These are phyloP conservation scores for Watsonalla cultraria DNA, from an alignment of 2,888 invertebrate genomes.

Conservation along the genomic window DNA sequence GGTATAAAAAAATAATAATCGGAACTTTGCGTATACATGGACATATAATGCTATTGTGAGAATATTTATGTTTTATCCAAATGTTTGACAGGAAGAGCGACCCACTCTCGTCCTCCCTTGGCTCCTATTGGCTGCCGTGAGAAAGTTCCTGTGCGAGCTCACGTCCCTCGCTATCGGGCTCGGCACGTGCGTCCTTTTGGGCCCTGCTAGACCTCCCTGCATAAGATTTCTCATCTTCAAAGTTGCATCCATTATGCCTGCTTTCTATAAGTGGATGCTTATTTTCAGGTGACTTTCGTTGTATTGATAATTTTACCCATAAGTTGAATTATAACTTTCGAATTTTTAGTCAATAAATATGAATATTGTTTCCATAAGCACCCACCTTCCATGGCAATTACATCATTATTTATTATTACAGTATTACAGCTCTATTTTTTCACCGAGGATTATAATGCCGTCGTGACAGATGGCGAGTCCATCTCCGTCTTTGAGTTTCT, in stretches of 20 bases:
- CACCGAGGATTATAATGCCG: too few species aligned
- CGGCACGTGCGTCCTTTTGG: conserved; percentile 66
- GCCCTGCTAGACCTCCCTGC: conserved; percentile 64
- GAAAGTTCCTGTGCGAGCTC: conserved; percentile 65
- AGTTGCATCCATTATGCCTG: conserved; percentile 60
- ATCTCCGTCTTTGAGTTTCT: too few species aligned
- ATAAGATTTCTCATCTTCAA: conserved; percentile 71
- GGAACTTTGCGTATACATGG: too few species aligned
- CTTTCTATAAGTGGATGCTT: conserved; percentile 74
- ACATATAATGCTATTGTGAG: too few species aligned
- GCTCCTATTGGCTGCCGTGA: conserved; percentile 69
- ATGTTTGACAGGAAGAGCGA: conserved; percentile 62
- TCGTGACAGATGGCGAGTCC: too few species aligned
- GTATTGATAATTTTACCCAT: too few species aligned
- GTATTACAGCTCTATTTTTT: neutral
- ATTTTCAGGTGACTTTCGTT: conserved; percentile 52
- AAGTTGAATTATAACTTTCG: too few species aligned
- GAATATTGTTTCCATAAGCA: too few species aligned
- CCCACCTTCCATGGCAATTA: too few species aligned
- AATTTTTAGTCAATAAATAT: too few species aligned
- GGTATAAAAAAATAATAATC: too few species aligned
- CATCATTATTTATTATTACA: neutral
- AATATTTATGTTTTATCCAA: too few species aligned
- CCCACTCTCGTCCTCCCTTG: conserved; percentile 73
- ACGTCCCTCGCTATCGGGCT: conserved; percentile 65